Base-by-base conservation (phyloP, 1,140 invertebrate species). In the Saccostrea cuccullata region DNA sequence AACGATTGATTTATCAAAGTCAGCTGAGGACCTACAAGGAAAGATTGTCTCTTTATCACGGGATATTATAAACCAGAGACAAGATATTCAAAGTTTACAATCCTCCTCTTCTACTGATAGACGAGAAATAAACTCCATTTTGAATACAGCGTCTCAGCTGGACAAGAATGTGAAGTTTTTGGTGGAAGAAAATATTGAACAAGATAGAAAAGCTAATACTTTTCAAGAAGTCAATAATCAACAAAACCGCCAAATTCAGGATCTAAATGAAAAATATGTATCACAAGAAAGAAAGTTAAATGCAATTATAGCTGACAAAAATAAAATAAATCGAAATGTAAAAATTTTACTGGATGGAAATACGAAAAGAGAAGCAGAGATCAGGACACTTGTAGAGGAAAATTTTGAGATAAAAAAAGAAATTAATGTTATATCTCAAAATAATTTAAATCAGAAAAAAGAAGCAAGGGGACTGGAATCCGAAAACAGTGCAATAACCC, bases 161-260 rank as follows among this genome's bases (percentile, higher is more conserved):
- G 70, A 77, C 30, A 77, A 36, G 26, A 77, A 77, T 77, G 70
- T 77, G 15, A 77, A 77, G 70, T 36, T 77, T 11, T 77, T 77
- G 11, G 30, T 30, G 9, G 70, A 77, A 15, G 70, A 77, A 36
- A 36, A 77, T 26, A 77, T 77, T 36, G 70, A 77, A 12, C 70
- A 30, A 77, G 30, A 77, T 26, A 77, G 70, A 36, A 77, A 77
- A 17, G 15, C 26, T 15, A 77, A 30, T 36, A 26, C 70, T 15
- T 77, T 77, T 77, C 11, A 36, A 6, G 70, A 77, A 36, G 9
- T 13, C 12, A 77, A 36, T 11, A 30, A 77, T 36, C 70, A 77
- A 26, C 70, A 77, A 12, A 77, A 77, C 70, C 70, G 70, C 11
- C 11, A 77, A 36, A 77, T 77, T 5, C 70, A 77, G 30, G 26